Evolutionary conservation across 2,888 invertebrate species (phyloP), one percentile per base, ranked within the genome.

Genomic region (Drosophila differens): DNA sequence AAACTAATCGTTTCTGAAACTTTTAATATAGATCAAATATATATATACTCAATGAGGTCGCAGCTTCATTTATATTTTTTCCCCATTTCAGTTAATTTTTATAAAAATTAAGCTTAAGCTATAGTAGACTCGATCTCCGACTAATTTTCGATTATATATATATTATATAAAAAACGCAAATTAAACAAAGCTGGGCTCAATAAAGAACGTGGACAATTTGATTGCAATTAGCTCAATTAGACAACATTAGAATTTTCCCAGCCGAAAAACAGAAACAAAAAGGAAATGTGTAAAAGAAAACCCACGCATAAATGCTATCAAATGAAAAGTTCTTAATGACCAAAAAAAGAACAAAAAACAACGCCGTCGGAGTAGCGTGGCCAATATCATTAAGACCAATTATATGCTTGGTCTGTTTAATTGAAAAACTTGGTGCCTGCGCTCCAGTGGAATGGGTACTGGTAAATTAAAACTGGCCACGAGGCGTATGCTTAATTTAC

Each of bases 401-500:
- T 79, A 77, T 64, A 57, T 81, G 82, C 65, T 68, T 62, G 47
- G 53, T 28, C 51, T 60, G 30, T 54, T 82, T 71, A 71, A 77
- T 82, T 74, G 63, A 76, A 74, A 70, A 78, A 82, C 66, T 76
- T 80, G 69, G 44, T 44, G 54, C 2, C 25, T 7, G 14, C 10
- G 44, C 3, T 6, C 22, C 16, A 47, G 14, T 7, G 37, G 35
- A 44, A 44, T 44, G 44, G 22, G 22, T 22, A 47, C 10, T 25
- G 47, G 47, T 12, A 28, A 28, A 28, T 19, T 9, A 16, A 22
- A 59, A 33, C 41, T 30, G 57, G 30, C 49, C 73, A 70, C 59
- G 66, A 37, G 54, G 61, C 79, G 82, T 82, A 78, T 79, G 67
- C 69, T 74, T 82, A 57, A 80, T 70, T 41, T 65, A 52, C 19